Percentiles rank a stretch among this genome's conserved stretches.
Evolutionary conservation across 2,113 vertebrate species (phyloP).

Genomic region (Empidonax alnorum): DNA sequence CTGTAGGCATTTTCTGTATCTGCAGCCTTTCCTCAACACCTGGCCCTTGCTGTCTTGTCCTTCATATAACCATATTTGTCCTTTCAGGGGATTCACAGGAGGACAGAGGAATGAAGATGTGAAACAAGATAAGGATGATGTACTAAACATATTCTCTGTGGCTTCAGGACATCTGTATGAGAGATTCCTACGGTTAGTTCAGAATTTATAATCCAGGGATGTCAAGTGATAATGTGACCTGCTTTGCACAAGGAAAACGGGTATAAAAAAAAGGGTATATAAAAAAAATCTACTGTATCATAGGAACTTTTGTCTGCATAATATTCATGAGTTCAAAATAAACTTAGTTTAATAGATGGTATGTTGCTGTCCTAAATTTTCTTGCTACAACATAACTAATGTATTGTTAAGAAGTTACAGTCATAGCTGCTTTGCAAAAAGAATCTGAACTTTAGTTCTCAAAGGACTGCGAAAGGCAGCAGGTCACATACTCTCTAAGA

Average conservation of each 20-base stretch:
- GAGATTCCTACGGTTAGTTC: slow-evolving; percentile 91
- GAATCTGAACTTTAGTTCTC: not conserved
- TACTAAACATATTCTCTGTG: slow-evolving; percentile 98
- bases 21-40: not conserved
- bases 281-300: not conserved
- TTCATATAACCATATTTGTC: not conserved
- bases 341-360: not conserved
- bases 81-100: slow-evolving; percentile 89
- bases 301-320: not conserved
- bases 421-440: not conserved
- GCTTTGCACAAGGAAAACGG: not conserved
- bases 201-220: not conserved
- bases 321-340: not conserved
- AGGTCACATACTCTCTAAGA: not conserved
- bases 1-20: not conserved
- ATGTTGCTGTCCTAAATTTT: not conserved
- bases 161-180: slow-evolving; percentile 97
- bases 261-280: not conserved
- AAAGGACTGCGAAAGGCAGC: not conserved
- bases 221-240: not conserved
- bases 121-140: slow-evolving; percentile 91
- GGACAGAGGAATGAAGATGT: slow-evolving; percentile 86
- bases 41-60: not conserved
- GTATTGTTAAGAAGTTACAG: not conserved
- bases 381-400: not conserved